A percentile compares a stretch with the other conserved stretches of the same genome.
Evolutionary conservation across 2,113 vertebrate genomes (phyloP).

Genomic region (Centropristis striata): DNA sequence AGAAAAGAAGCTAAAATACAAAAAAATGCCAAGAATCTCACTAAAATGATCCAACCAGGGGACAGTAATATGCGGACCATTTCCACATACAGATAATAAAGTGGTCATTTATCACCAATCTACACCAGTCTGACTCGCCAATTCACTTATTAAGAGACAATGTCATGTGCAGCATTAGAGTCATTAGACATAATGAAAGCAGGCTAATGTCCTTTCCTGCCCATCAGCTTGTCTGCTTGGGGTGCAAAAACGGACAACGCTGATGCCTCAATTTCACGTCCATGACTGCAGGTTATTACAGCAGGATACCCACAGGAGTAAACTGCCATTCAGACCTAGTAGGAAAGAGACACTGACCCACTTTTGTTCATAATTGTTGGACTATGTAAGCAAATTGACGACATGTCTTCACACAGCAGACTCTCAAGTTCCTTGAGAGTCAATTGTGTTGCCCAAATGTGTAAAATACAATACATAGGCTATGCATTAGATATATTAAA

Average conservation of each 20-base stretch:
- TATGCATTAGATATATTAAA: too few species aligned
- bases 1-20: constrained; percentile 37
- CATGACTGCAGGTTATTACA: constrained; percentile 72
- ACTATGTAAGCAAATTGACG: background rate
- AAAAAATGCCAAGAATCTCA: constrained; percentile 10
- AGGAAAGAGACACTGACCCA: constrained; percentile 43
- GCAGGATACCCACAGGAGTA: constrained; percentile 60
- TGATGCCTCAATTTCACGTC: constrained; percentile 76
- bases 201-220: constrained; percentile 93
- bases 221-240: constrained; percentile 87
- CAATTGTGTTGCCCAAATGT: background rate
- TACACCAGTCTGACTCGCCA: constrained; percentile 89
- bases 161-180: constrained; percentile 93
- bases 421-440: background rate
- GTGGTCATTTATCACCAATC: constrained; percentile 93
- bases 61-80: constrained; percentile 81
- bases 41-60: constrained; percentile 84
- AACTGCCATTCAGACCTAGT: constrained; percentile 48
- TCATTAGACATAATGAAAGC: constrained; percentile 96
- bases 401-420: background rate
- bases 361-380: constrained; percentile 26
- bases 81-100: constrained; percentile 91
- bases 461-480: background rate
- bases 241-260: constrained; percentile 83
- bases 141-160: constrained; percentile 81